Evolutionary conservation across 2,113 vertebrate genomes (phyloP), one percentile per base, ranked within the genome.

Genomic region (Cyprinodon tularosa): DNA sequence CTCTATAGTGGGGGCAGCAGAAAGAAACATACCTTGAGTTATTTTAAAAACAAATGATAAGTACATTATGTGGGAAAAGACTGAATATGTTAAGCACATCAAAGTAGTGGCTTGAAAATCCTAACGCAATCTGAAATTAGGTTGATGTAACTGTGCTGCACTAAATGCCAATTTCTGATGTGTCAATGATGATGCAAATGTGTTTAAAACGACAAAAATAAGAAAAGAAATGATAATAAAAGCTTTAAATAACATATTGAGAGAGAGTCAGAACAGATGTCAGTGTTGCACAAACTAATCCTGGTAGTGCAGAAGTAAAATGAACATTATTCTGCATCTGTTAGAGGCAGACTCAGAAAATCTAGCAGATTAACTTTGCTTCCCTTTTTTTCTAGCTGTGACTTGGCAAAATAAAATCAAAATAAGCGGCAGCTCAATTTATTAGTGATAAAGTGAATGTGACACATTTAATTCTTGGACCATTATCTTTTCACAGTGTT

Each of bases 381-480:
- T 53, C 66, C 8, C 12, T 48, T 66, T 45, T 67, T 22, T 20
- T 68, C 60, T 77, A 59, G 22, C 48, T 38, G 44, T 57, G 47
- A 50, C 62, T 68, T 63, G 50, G 50, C 36, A 29, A 29, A 29
- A 29, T 29, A 29, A 29, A 29, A 29, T 77, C 39, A 86, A 68
- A 77, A 29, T 12, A 40, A 64, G 61, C 53, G 12, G 5, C 50
- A 50, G 47, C 15, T 50, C 47, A 50, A 15, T 17, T 53, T 53
- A 53, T 53, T 17, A 17, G 50, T 20, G 15, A 53, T 53, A 10
- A 38, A 50, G 22, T 50, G 71, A 72, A 44, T 45, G 62, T 29
- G 39, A 79, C 12, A 38, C 64, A 62, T 82, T 71, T 47, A 66
- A 77, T 74, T 88, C 50, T 20, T 6, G 20, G 50, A 53, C 0